Base-by-base conservation (phyloP, 2,113 vertebrate genomes). In the Pavo muticus region DNA sequence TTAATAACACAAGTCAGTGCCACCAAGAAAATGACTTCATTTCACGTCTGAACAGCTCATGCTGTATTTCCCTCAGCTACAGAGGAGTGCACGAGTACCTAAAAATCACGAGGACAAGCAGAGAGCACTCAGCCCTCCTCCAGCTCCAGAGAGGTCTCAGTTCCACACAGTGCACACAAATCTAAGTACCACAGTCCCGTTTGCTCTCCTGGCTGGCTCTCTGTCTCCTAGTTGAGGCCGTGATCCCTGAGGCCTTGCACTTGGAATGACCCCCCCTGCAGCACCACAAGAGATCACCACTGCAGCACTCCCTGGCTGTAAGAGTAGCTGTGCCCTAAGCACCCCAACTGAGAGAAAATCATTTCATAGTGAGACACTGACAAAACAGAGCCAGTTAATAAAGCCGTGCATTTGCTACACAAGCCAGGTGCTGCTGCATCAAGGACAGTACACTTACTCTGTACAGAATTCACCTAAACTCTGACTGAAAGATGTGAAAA, bases 171-270 rank as follows among this genome's bases (percentile, higher is more conserved):
- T 1, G 19, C 86, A 21, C 40, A 37, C 7, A 54, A 30, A 50
- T 4, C 0, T 0, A 50, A 42, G 15, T 3, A 35, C 35, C 13
- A 10, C 7, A 68, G 6, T 48, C 52, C 27, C 9, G 14, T 29
- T 16, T 54, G 52, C 52, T 29, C 6, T 54, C 27, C 27, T 29
- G 50, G 25, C 50, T 52, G 50, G 50, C 14, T 52, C 48, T 50
- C 25, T 8, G 10, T 4, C 39, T 56, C 70, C 8, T 50, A 61
- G 6, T 5, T 17, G 35, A 71, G 61, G 29, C 11, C 42, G 8
- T 15, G 54, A 52, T 60, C 61, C 56, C 70, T 32, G 52, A 20
- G 35, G 23, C 50, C 60, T 93, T 78, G 30, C 30, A 14, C 14
- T 10, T n/a, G 79, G 45, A 74, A 40, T 0, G 29, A 47, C 3